Conservation (phyloP, 2,888 invertebrate genomes). For the Nemurella pictetii region DNA sequence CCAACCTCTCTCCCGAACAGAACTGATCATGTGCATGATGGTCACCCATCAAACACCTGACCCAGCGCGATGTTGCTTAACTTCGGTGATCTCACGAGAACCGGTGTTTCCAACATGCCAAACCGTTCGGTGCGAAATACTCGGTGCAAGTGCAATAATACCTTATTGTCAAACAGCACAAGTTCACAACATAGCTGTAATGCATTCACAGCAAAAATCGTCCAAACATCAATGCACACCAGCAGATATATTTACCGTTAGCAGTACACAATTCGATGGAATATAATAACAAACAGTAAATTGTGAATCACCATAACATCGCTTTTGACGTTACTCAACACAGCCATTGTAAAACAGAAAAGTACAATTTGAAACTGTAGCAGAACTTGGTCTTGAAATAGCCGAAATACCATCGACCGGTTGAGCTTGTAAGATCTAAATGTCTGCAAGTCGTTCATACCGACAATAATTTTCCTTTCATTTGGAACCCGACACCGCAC, state of each 20-base stretch:
- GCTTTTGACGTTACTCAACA: neutral
- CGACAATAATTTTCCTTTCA: neutral
- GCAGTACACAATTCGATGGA: neutral
- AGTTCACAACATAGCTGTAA: neutral
- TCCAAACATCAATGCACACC: neutral
- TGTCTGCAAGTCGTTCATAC: neutral
- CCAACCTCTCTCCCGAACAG: too few relatives aligned
- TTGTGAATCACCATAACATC: neutral
- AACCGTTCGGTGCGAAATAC: too few relatives aligned
- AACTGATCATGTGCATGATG: too few relatives aligned
- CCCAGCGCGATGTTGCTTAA: too few relatives aligned
- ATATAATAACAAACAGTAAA: neutral
- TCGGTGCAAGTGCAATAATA: neutral
- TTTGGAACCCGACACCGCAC: neutral
- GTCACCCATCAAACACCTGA: too few relatives aligned
- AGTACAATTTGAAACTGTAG: neutral
- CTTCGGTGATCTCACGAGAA: too few relatives aligned
- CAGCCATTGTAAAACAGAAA: neutral
- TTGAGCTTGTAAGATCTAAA: too few relatives aligned
- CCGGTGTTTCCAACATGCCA: too few relatives aligned
- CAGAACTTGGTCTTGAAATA: neutral
- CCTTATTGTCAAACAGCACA: neutral
- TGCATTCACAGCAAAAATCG: slow-evolving; percentile 11
- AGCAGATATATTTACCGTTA: neutral
- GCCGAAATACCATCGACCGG: neutral